These are phyloP conservation scores for Oscheius onirici DNA, from an alignment of 2,888 invertebrate species.

Conservation along the genomic window DNA sequence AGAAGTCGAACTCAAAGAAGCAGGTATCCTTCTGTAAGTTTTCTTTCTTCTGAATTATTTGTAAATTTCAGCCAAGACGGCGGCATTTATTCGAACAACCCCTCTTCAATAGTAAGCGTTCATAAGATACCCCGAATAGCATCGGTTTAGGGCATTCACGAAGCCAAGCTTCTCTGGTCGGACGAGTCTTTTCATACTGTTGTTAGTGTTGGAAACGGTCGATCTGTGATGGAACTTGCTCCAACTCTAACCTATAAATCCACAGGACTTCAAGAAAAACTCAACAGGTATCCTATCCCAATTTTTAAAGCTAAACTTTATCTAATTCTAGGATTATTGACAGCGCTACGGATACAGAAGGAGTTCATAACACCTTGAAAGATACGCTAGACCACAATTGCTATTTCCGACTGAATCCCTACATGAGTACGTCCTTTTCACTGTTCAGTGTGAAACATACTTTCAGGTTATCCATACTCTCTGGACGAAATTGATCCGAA, in stretches of 20 bases:
- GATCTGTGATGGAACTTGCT: conserved; percentile 71
- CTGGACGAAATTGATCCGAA: conserved; percentile 83
- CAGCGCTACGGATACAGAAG: conserved; percentile 88
- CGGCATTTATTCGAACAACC: conserved; percentile 51
- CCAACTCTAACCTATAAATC: conserved; percentile 48
- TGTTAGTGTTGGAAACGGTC: conserved; percentile 84
- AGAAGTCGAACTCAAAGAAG: conserved; percentile 79
- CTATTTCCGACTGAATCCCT: conserved; percentile 48
- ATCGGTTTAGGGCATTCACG: conserved; percentile 79
- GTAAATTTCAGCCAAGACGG: too few species aligned
- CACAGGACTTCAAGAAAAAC: conserved; percentile 51
- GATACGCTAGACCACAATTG: conserved; percentile 77
- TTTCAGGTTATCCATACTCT: conserved; percentile 82
- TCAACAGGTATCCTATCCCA: conserved; percentile 18
- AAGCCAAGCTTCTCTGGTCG: conserved; percentile 86
- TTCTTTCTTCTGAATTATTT: too few species aligned
- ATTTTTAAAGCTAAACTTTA: background rate
- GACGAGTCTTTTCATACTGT: conserved; percentile 81
- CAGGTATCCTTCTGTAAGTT: conserved; percentile 44
- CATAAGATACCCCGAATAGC: conserved; percentile 82
- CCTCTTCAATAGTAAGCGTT: conserved; percentile 28
- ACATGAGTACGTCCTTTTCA: background rate
- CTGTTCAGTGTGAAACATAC: conserved; percentile 84
- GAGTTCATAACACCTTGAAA: conserved; percentile 82
- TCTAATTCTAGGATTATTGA: conserved; percentile 78